Percentiles rank a stretch among this genome's conserved stretches.
These are phyloP conservation scores for Torymus auratus DNA, from an alignment of 2,888 invertebrate genomes.

Conservation along the genomic window DNA sequence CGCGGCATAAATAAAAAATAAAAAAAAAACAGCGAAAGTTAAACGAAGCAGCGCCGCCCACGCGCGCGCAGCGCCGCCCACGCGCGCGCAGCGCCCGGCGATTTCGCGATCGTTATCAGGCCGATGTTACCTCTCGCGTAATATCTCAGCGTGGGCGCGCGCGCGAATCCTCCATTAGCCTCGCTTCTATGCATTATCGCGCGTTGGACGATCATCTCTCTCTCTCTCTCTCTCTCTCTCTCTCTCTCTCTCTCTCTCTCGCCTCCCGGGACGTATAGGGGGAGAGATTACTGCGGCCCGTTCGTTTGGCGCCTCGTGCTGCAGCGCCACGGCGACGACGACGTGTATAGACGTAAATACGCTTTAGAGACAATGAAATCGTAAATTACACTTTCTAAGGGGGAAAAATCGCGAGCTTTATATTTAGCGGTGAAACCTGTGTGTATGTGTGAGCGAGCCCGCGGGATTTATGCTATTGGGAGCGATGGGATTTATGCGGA, in stretches of 20 bases:
- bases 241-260: no score
- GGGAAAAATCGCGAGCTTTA: conserved; percentile 9
- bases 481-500: background rate
- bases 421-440: background rate
- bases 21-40: conserved; percentile 28
- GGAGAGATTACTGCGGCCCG: conserved; percentile 24
- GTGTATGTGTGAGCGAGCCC: no score
- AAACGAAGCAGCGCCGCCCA: conserved; percentile 46
- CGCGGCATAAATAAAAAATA: background rate
- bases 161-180: conserved; percentile 41
- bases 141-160: conserved; percentile 52
- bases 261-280: no score
- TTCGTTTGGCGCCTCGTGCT: conserved; percentile 12
- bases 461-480: background rate
- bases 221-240: no score
- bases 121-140: conserved; percentile 41
- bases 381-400: conserved; percentile 38
- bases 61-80: conserved; percentile 29
- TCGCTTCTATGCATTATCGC: background rate
- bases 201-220: conserved; percentile 3
- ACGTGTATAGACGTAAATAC: background rate
- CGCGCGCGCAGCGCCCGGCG: conserved; percentile 13
- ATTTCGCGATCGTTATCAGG: conserved; percentile 43
- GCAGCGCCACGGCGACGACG: background rate
- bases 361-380: conserved; percentile 47